Evolutionary conservation across 1,140 invertebrate species (phyloP).

Genomic region (Drosophila micromelanica): DNA sequence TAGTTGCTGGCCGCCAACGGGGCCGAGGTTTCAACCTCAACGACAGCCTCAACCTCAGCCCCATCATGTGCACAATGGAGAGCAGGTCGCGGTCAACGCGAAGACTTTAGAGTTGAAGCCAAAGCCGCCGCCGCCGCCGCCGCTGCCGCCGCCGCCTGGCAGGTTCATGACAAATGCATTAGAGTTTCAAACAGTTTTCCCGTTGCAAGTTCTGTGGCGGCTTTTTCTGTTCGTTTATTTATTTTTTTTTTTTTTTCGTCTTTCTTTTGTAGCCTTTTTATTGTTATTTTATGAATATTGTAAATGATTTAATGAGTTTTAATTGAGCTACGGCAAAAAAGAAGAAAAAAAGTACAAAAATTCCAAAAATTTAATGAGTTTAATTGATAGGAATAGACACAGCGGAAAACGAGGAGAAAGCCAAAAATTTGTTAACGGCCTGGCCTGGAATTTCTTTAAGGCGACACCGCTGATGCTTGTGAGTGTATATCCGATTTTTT

Average conservation of each 20-base stretch:
- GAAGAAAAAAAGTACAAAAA: slow-evolving; percentile 17
- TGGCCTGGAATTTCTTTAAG: slow-evolving; percentile 36
- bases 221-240: slow-evolving; percentile 35
- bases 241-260: background rate
- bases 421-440: slow-evolving; percentile 38
- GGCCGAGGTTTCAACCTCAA: slow-evolving; percentile 65
- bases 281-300: slow-evolving; percentile 82
- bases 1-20: slow-evolving; percentile 76
- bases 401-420: slow-evolving; percentile 65
- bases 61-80: slow-evolving; percentile 81
- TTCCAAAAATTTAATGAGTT: slow-evolving; percentile 62
- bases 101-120: slow-evolving; percentile 49
- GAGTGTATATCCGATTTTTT: slow-evolving; percentile 1
- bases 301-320: slow-evolving; percentile 82
- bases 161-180: slow-evolving; percentile 83
- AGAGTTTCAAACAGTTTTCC: slow-evolving; percentile 39
- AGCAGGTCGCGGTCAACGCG: slow-evolving; percentile 68
- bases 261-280: slow-evolving; percentile 29
- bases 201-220: slow-evolving; percentile 37
- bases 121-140: slow-evolving; percentile 20
- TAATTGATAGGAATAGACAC: slow-evolving; percentile 73
- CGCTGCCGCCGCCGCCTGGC: slow-evolving; percentile 32
- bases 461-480: background rate
- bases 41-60: slow-evolving; percentile 25
- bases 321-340: slow-evolving; percentile 57